A percentile compares a stretch with the other conserved stretches of the same genome.
phyloP scores from a whole-genome alignment of 2,113 vertebrate genomes.

The Tichodroma muraria region DNA sequence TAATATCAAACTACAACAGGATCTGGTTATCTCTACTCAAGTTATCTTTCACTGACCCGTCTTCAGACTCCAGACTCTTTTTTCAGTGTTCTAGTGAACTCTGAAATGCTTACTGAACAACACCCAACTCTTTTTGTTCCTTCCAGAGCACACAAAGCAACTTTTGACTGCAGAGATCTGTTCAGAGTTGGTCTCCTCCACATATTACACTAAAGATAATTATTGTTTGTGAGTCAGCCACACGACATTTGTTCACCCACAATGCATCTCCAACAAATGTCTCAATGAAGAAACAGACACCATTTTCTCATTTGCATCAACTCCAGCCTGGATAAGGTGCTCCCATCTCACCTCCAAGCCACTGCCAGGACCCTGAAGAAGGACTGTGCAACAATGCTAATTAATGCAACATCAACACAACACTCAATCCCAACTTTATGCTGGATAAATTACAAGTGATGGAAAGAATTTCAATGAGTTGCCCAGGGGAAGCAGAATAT shows the following conservation, averaged over 20 bases:
- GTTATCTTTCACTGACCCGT: not conserved
- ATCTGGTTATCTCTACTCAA: not conserved
- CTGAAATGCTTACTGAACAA: not conserved
- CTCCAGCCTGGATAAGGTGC: not conserved
- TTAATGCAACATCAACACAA: not conserved
- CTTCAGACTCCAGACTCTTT: not conserved
- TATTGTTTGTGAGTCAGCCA: not conserved
- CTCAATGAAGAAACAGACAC: not conserved
- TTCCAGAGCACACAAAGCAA: not conserved
- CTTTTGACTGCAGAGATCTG: not conserved
- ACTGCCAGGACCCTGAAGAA: slow-evolving; percentile 1
- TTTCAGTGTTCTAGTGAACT: not conserved
- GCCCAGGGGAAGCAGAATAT: slow-evolving; percentile 29
- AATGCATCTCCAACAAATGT: not conserved
- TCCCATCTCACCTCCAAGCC: not conserved
- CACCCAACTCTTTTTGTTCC: not conserved
- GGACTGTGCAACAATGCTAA: not conserved
- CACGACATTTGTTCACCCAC: not conserved
- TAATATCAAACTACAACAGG: not conserved
- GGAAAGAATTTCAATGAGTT: not conserved
- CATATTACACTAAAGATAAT: not conserved
- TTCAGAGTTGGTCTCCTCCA: not conserved
- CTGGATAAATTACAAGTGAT: slow-evolving; percentile 27
- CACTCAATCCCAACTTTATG: not conserved
- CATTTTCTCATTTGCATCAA: not conserved